A percentile compares a stretch with the other conserved stretches of the same genome.
Evolutionary conservation across 2,113 vertebrate species (phyloP).

Genomic region (Chiloscyllium plagiosum): DNA sequence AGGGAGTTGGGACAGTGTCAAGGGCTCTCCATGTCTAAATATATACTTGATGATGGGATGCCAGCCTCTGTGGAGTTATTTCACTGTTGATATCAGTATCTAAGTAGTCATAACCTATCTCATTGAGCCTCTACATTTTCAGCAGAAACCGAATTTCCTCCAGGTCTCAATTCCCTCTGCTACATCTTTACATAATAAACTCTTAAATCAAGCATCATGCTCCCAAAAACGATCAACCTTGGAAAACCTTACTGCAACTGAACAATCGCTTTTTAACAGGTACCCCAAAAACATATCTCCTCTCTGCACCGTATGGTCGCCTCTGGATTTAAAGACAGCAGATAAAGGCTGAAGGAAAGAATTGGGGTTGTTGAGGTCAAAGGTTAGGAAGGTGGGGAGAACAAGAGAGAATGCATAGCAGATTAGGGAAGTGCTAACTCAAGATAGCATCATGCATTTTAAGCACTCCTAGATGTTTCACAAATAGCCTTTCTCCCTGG

Average conservation of each 20-base stretch:
- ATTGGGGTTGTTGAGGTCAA: too few relatives aligned
- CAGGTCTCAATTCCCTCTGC: not conserved
- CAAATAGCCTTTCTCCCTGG: not conserved
- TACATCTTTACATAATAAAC: not conserved
- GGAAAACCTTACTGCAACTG: not conserved
- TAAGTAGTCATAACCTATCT: not conserved
- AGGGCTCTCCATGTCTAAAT: too few relatives aligned
- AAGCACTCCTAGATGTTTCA: not conserved
- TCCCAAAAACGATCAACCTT: not conserved
- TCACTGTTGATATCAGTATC: too few relatives aligned
- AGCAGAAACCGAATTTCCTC: not conserved
- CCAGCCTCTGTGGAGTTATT: too few relatives aligned
- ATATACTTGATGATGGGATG: too few relatives aligned
- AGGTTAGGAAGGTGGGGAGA: not conserved
- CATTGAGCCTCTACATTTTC: not conserved
- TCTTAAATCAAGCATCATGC: not conserved
- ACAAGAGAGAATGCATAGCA: not conserved
- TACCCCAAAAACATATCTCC: not conserved
- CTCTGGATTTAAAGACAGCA: not conserved
- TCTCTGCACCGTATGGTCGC: not conserved
- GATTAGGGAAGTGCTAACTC: not conserved
- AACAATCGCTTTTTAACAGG: not conserved
- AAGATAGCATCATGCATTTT: not conserved
- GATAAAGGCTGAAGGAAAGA: not conserved
- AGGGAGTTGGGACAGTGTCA: too few relatives aligned